Conservation (phyloP, 37 sponge, comb jelly and placozoan genomes). For the Mnemiopsis leidyi region DNA sequence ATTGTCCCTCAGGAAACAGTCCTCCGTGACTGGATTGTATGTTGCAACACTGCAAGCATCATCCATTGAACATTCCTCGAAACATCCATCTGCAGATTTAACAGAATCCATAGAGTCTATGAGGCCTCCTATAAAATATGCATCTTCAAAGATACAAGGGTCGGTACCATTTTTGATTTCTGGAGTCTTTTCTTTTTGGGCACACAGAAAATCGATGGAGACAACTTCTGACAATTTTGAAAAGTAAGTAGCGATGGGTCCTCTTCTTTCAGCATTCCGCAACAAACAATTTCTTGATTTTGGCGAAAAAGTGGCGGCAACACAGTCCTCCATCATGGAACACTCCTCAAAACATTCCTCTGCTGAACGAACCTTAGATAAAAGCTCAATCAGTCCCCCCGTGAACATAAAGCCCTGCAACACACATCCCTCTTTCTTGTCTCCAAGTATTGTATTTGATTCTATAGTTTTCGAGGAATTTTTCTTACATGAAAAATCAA, state of each 20-base stretch:
- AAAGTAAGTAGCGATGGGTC: constrained; percentile 11
- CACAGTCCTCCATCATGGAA: background rate
- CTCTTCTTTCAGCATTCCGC: background rate
- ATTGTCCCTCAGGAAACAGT: background rate
- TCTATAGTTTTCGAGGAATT: background rate
- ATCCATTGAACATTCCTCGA: constrained; percentile 14
- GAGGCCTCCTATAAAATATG: background rate
- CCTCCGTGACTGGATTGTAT: background rate
- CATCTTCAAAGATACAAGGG: background rate
- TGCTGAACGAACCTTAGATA: background rate
- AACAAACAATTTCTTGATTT: background rate
- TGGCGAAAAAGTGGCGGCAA: background rate
- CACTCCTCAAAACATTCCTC: constrained; percentile 12
- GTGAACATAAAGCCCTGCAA: background rate
- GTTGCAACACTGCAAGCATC: constrained; percentile 15
- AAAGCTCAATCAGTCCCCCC: constrained; percentile 11
- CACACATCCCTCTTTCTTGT: background rate
- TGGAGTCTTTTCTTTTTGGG: background rate
- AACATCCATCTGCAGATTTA: background rate
- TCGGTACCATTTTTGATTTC: background rate
- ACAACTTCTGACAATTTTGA: background rate
- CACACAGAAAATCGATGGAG: constrained; percentile 7
- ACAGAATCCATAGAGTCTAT: background rate
- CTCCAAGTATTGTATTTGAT: background rate
- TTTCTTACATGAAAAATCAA: background rate